A percentile compares a stretch with the other conserved stretches of the same genome.
Conservation (phyloP, 2,113 vertebrate species). For the Tinamus guttatus region DNA sequence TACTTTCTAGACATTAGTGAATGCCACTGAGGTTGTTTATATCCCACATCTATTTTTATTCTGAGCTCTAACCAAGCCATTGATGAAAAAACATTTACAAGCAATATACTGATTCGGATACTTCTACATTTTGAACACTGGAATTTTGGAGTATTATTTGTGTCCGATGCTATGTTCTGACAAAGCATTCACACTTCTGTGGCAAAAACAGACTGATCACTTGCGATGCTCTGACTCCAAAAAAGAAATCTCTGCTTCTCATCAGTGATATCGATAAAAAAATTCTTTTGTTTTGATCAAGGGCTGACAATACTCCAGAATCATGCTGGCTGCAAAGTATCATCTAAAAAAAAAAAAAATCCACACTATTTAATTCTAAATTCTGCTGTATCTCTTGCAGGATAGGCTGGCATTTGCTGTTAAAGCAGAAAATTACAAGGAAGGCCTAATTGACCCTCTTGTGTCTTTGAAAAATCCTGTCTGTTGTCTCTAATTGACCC, state of each 20-base stretch:
- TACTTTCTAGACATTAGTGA: neutral
- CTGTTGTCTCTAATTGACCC: slow-evolving; percentile 94
- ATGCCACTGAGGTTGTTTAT: neutral
- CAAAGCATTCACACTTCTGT: slow-evolving; percentile 40
- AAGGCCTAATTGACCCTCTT: slow-evolving; percentile 94
- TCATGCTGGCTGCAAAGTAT: slow-evolving; percentile 39
- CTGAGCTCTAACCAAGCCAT: neutral
- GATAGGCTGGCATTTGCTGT: slow-evolving; percentile 83
- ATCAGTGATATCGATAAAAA: neutral
- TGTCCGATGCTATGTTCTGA: slow-evolving; percentile 15
- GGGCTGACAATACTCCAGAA: slow-evolving; percentile 25
- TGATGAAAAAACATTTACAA: neutral
- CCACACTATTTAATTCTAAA: slow-evolving; percentile 78
- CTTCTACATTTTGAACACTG: neutral
- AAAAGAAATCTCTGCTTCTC: slow-evolving; percentile 50
- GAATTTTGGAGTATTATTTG: neutral
- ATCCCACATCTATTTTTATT: neutral
- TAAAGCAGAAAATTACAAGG: slow-evolving; percentile 89
- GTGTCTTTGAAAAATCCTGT: slow-evolving; percentile 88
- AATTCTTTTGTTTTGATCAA: slow-evolving; percentile 26
- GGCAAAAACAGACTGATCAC: neutral
- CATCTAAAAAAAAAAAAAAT: neutral
- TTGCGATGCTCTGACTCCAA: slow-evolving; percentile 21
- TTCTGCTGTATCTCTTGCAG: slow-evolving; percentile 71
- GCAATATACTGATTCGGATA: neutral